Base-by-base conservation (phyloP, 2,888 invertebrate genomes). In the Cyclophora albipunctata region DNA sequence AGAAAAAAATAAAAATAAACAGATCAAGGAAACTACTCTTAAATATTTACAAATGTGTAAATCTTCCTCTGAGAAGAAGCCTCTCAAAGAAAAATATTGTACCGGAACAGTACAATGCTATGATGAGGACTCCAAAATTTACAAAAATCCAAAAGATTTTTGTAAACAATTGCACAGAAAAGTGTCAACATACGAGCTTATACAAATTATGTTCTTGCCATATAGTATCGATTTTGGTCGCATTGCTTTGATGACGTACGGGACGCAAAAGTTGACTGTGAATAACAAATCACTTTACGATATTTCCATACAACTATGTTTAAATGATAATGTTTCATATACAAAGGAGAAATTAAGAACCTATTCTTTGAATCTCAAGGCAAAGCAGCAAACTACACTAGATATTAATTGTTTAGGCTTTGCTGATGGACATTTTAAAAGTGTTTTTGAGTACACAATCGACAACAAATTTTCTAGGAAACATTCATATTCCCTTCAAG, bases 221-320 rank as follows among this genome's bases (percentile, higher is more conserved):
- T 70, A 64, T 57, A 49, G 50, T 20, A 54, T 87, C 41, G 65
- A 85, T 57, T 88, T 86, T 62, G 86, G 86, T 7, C 73, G 67
- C 63, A 76, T 87, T 37, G 82, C 69, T 3, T 41, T 80, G 45
- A 56, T 60, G n/a, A 78, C 83, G 1, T 78, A 70, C 48, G 84
- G 79, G 4, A 63, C 76, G 65, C 57, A 71, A 52, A 53, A 65
- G 20, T 48, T 87, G 37, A 68, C 57, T n/a, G 67, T 87, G 45
- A 70, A 65, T 60, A 88, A 88, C 63, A 73, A 73, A 45, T 78
- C 79, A 6, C 71, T 69, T 55, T 78, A 64, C 62, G 66, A 77
- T 43, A 66, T 83, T 5, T 59, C 49, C 7, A 56, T 87, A 4
- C 58, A 66, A 45, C 69, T 88, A 42, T 51, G 70, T 4, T 50